Evolutionary conservation across 2,888 invertebrate genomes (phyloP), one percentile per base, ranked within the genome.

Genomic region (Ennomos fuscantarius): DNA sequence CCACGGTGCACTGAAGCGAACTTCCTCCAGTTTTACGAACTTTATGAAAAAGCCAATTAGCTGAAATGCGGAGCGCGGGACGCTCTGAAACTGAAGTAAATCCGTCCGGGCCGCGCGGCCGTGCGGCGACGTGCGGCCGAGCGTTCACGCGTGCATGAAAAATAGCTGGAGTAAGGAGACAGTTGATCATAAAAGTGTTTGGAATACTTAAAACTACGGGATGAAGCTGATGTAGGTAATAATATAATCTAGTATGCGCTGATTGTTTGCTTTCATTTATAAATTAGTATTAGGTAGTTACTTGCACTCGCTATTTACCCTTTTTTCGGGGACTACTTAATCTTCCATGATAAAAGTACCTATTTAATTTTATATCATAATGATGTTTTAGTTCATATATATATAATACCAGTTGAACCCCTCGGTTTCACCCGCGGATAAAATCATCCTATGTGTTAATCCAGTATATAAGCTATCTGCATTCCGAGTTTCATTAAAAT

Each of bases 61-160:
- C 87, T 87, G 84, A 86, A 87, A 86, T 85, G 87, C 72, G 69
- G 56, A 50, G 58, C 48, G 11, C 5, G 41, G 36, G n/a, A 24
- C 24, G 24, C 44, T 39, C 40, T 40, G 44, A 44, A 48, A 62
- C 31, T 32, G 60, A 53, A 62, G 62, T 66, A 59, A 63, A 50
- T 58, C 60, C 64, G 65, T 59, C 64, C 61, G 63, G 55, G 49
- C 49, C 59, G 69, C 66, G 68, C 24, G n/a, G 61, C 31, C 53
- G 55, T 24, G 33, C 49, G 42, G 45, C 52, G 34, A 42, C 62
- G 61, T 55, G 50, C 84, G 78, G 71, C 81, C 81, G 67, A 81
- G 84, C 90, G 84, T 89, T 90, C 89, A 91, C 70, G 82, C 90
- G 88, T 87, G 84, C 73, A 87, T 89, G 90, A 91, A 89, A 89